A percentile compares a stretch with the other conserved stretches of the same genome.
These are phyloP conservation scores for Leptura quadrifasciata DNA, from an alignment of 2,888 invertebrate species.

Conservation along the genomic window DNA sequence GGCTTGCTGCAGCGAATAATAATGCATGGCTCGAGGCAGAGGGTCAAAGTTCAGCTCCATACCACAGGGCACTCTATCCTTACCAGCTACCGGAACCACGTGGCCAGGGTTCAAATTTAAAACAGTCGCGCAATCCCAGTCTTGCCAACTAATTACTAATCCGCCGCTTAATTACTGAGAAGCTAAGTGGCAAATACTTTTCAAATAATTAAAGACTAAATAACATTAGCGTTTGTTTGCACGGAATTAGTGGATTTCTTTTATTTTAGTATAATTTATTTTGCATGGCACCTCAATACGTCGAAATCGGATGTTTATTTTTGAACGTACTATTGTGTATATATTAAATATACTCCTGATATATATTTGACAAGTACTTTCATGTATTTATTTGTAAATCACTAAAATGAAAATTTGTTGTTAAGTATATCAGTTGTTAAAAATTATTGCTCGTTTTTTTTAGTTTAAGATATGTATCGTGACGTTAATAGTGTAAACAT, in stretches of 20 bases:
- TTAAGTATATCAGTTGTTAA: too few species aligned
- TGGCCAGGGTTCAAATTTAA: slow-evolving; percentile 61
- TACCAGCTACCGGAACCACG: slow-evolving; percentile 56
- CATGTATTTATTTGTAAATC: too few species aligned
- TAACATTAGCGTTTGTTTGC: neutral
- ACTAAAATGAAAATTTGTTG: too few species aligned
- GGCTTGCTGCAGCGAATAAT: slow-evolving; percentile 72
- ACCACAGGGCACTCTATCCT: slow-evolving; percentile 48
- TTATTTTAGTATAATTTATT: neutral
- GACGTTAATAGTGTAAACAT: too few species aligned
- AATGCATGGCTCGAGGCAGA: slow-evolving; percentile 69
- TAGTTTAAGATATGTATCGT: too few species aligned
- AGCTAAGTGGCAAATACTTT: slow-evolving; percentile 24
- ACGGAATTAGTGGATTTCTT: neutral
- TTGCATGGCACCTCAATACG: neutral
- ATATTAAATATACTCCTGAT: too few species aligned
- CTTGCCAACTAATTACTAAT: slow-evolving; percentile 45
- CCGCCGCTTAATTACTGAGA: neutral
- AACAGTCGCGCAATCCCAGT: slow-evolving; percentile 45
- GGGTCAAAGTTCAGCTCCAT: slow-evolving; percentile 68
- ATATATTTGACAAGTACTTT: too few species aligned
- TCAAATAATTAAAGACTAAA: slow-evolving; percentile 1
- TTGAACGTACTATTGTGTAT: too few species aligned
- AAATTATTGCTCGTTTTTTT: too few species aligned
- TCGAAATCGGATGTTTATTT: neutral